A percentile compares a stretch with the other conserved stretches of the same genome.
These are phyloP conservation scores for Chrysina gloriosa DNA, from an alignment of 2,888 invertebrate species.

Conservation along the genomic window DNA sequence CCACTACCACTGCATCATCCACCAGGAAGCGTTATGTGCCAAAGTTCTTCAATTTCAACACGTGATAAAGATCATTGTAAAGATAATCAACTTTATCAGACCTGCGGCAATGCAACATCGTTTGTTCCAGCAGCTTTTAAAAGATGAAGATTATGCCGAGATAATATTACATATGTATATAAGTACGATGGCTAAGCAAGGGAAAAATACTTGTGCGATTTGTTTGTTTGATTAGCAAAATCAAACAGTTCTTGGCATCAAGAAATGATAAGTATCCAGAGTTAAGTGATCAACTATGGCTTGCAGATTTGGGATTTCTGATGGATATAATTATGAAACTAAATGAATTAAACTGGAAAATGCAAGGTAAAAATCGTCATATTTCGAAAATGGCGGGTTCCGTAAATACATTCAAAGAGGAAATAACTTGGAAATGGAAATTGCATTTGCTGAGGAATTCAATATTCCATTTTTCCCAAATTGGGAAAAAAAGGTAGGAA, in stretches of 20 bases:
- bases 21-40: constrained; percentile 42
- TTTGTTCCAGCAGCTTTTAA: constrained; percentile 9
- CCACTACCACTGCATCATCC: too few relatives aligned
- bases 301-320: constrained; percentile 45
- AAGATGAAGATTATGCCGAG: constrained; percentile 48
- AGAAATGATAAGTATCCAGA: constrained; percentile 28
- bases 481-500: constrained; percentile 25
- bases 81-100: constrained; percentile 45
- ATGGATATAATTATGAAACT: constrained; percentile 46
- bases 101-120: constrained; percentile 43
- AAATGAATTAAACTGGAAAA: constrained; percentile 46
- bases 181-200: constrained; percentile 45
- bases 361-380: constrained; percentile 44
- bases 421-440: constrained; percentile 44
- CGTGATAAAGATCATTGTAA: constrained; percentile 21
- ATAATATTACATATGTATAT: constrained; percentile 33
- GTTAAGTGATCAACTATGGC: constrained; percentile 40
- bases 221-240: constrained; percentile 42
- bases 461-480: constrained; percentile 42
- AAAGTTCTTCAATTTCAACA: constrained; percentile 38
- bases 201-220: constrained; percentile 45
- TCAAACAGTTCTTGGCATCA: too few relatives aligned
- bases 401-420: constrained; percentile 45
- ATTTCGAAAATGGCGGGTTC: background rate
- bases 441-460: constrained; percentile 45